Evolutionary conservation across 1,140 invertebrate genomes (phyloP).

Genomic region (Mycetomoellerius zeteki): DNA sequence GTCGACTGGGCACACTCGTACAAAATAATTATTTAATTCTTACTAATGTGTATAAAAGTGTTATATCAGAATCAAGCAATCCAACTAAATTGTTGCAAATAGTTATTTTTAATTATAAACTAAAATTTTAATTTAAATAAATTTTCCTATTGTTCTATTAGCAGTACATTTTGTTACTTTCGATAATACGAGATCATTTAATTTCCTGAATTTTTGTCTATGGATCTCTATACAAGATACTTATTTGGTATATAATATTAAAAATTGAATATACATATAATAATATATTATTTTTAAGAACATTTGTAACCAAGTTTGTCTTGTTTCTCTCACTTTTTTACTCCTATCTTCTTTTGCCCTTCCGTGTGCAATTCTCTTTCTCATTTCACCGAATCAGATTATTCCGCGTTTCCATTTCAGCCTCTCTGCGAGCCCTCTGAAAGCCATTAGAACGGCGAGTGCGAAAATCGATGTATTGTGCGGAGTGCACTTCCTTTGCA

Average conservation of each 20-base stretch:
- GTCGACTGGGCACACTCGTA: not conserved
- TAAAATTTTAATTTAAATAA: not conserved
- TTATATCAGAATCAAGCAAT: not conserved
- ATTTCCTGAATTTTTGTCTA: not conserved
- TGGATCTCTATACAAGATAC: no score
- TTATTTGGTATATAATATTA: no score
- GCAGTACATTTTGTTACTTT: not conserved
- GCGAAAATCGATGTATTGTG: slow-evolving; percentile 54
- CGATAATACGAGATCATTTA: not conserved
- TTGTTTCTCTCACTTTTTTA: not conserved
- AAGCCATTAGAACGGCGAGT: slow-evolving; percentile 33
- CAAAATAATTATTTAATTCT: slow-evolving; percentile 20
- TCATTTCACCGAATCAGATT: slow-evolving; percentile 14
- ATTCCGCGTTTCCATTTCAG: slow-evolving; percentile 22
- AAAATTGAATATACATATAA: not conserved
- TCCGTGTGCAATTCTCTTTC: slow-evolving; percentile 2
- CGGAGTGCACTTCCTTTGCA: slow-evolving; percentile 64
- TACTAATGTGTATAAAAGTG: not conserved
- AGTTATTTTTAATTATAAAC: not conserved
- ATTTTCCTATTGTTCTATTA: not conserved
- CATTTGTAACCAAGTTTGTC: not conserved
- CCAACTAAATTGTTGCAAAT: not conserved
- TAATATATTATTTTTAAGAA: not conserved
- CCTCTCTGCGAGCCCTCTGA: not conserved
- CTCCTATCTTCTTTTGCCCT: not conserved